phyloP scores from a whole-genome alignment of 2,113 vertebrate species.

The Colossoma macropomum region DNA sequence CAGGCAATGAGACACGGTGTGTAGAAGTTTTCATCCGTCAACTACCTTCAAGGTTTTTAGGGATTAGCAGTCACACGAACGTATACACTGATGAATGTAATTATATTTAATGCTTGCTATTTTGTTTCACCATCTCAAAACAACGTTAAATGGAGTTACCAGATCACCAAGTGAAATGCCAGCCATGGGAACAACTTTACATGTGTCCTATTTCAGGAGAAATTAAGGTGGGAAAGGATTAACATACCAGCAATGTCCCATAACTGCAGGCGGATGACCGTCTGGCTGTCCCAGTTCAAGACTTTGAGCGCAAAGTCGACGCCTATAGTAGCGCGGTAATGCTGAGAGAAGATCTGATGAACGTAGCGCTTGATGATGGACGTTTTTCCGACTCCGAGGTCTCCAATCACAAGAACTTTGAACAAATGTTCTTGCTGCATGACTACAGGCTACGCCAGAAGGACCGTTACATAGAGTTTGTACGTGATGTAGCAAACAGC shows the following conservation, averaged over 20 bases:
- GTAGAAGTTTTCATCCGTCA: not conserved
- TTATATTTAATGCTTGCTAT: not conserved
- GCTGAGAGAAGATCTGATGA: constrained; percentile 82
- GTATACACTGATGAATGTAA: not conserved
- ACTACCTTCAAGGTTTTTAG: not conserved
- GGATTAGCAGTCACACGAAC: not conserved
- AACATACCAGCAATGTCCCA: constrained; percentile 82
- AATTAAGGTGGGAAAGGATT: not conserved
- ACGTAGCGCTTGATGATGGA: constrained; percentile 83
- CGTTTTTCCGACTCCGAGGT: constrained; percentile 82
- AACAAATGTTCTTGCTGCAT: constrained; percentile 79
- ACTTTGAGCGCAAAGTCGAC: constrained; percentile 84
- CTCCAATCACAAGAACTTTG: constrained; percentile 81
- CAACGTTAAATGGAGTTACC: no score
- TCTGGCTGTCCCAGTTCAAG: constrained; percentile 75
- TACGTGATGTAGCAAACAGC: not conserved
- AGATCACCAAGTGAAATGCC: not conserved
- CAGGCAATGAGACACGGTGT: not conserved
- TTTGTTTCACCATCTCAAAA: not conserved
- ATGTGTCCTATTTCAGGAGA: not conserved
- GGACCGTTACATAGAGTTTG: not conserved
- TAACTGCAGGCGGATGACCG: constrained; percentile 78
- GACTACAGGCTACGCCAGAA: not conserved
- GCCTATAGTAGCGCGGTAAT: constrained; percentile 82
- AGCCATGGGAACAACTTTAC: not conserved